Conservation (phyloP, 2,888 invertebrate species). For the Drosophila tanythrix region DNA sequence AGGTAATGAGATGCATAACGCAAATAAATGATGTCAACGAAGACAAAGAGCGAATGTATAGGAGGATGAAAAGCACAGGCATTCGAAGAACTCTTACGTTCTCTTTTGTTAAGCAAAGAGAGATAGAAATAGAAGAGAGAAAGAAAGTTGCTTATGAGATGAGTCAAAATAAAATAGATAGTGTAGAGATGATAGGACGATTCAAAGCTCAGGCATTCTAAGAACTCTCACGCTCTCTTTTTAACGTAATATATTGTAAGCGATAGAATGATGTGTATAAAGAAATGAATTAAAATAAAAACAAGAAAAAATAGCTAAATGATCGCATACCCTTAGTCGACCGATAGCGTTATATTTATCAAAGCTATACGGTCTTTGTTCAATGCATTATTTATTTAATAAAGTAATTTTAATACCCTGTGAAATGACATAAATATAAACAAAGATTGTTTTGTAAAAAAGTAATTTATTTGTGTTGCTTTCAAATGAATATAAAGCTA, state of each 20-base stretch:
- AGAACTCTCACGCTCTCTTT: not conserved
- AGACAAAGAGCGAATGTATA: not conserved
- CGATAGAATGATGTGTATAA: not conserved
- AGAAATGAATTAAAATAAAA: not conserved
- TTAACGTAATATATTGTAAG: not conserved
- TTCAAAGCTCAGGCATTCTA: slow-evolving; percentile 5
- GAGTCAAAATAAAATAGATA: not conserved
- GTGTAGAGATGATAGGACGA: not conserved
- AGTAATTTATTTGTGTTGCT: not conserved
- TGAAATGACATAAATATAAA: not conserved
- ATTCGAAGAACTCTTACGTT: not conserved
- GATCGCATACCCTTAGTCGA: not conserved
- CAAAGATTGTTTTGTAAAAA: not conserved
- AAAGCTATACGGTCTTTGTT: not conserved
- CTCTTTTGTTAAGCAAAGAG: not conserved
- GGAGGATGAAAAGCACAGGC: slow-evolving; percentile 9
- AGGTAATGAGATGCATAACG: slow-evolving; percentile 17
- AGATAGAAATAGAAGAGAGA: not conserved
- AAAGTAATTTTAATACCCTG: not conserved
- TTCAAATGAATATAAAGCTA: not conserved
- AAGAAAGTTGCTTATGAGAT: not conserved
- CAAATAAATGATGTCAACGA: not conserved
- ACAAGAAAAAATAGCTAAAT: not conserved
- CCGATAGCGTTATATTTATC: not conserved
- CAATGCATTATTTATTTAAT: not conserved